Evolutionary conservation across 2,113 vertebrate species (phyloP), one percentile per base, ranked within the genome.

Genomic region (Cheilinus undulatus): DNA sequence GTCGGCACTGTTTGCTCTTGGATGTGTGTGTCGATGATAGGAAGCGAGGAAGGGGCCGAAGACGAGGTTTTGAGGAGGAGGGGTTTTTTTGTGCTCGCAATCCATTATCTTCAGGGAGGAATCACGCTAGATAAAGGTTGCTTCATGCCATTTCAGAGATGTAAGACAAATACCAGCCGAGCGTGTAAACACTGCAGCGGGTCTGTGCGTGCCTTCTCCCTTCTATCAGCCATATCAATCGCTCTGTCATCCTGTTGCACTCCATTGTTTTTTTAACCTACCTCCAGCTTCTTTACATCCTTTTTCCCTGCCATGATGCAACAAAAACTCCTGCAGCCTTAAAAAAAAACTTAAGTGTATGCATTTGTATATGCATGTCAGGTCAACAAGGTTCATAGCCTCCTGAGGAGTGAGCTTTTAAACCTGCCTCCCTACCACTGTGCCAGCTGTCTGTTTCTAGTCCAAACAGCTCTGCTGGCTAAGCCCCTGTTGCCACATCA

Each of bases 71-170:
- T 69, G 73, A 80, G 83, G 82, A 71, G 75, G n/a, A n/a, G n/a
- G n/a, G n/a, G 80, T 80, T 86, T 79, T 86, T 86, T 79, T 85
- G 79, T 84, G 66, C 70, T 90, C 77, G 61, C 84, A 71, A 90
- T 89, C 88, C 83, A 90, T 92, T 91, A 90, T 90, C 88, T 86
- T 87, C 74, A 66, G 70, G 86, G 75, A 77, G 52, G 80, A 87
- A 71, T 74, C 69, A 24, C 51, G 45, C 34, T 26, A 73, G 71
- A 89, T 87, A 88, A 89, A 92, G 89, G 86, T 92, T 88, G 76
- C 82, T 86, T 63, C 63, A 28, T 86, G 88, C 87, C 83, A 82
- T 89, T 84, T 91, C 69, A 51, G 52, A 87, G 84, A 88, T 78
- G 74, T 80, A 82, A 88, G 77, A 82, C 83, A 91, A 91, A 91